Base-by-base conservation (phyloP, 2,888 invertebrate species). In the Neocrepidodera transversa region DNA sequence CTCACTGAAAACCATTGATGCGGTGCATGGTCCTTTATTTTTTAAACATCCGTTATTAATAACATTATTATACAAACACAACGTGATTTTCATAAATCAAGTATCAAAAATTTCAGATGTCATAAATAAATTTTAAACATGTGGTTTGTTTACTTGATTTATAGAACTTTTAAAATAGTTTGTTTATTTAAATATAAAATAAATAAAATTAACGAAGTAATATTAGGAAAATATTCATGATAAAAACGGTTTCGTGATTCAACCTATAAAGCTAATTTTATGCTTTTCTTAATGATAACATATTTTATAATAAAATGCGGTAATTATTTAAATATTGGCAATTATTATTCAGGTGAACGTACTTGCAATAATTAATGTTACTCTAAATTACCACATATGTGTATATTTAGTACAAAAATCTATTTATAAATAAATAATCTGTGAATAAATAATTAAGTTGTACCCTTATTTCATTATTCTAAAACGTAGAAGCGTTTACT, bases 381-480 rank as follows among this genome's bases (percentile, higher is more conserved):
- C 30, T 30, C 6, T 14, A 30, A 47, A 30, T 47, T 30, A 47
- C 16, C 14, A 40, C 18, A 47, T 14, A 13, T 2, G 13, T n/a
- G n/a, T n/a, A n/a, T 11, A 13, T 35, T 35, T 35, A 35, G 35
- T 7, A 13, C 13, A 14, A 4, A 35, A 35, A 13, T 11, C 13
- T 13, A 35, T 35, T 14, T 11, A 13, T 11, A 35, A n/a, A n/a
- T 8, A 28, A 28, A 28, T 28, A 28, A 8, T 8, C 28, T 28
- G 5, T 28, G 28, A 28, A 28, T 28, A 28, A 13, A 35, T 35
- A 11, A 35, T 35, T 35, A 40, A 6, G 14, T 11, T 18, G 10
- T 40, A 40, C 18, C 40, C 49, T 13, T 49, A 49, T 49, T 30
- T 42, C 38, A 36, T 28, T 20, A 38, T 28, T 48, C 42, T 48